Evolutionary conservation across 2,113 vertebrate species (phyloP).

Genomic region (Chaetura pelagica): DNA sequence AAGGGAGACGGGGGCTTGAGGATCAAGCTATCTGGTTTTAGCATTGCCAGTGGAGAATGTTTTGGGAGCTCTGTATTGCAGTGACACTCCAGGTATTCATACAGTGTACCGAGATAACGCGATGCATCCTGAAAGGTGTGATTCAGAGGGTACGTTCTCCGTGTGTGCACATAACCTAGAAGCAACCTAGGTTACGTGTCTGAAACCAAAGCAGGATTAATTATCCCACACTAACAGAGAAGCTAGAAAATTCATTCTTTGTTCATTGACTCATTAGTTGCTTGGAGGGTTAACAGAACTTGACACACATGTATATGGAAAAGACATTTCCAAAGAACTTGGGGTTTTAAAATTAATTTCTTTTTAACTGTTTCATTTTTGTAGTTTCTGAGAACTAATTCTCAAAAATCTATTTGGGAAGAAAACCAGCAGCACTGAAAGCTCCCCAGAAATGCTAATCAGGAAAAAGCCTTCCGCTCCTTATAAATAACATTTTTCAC

Average conservation of each 20-base stretch:
- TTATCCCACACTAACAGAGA: background rate
- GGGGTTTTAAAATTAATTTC: background rate
- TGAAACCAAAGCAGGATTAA: background rate
- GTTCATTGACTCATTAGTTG: background rate
- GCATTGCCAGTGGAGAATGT: background rate
- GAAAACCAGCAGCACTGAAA: background rate
- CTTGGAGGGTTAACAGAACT: background rate
- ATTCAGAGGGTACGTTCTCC: background rate
- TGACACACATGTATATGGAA: background rate
- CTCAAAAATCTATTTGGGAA: background rate
- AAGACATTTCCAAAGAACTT: background rate
- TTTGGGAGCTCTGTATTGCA: background rate
- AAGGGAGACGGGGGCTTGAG: background rate
- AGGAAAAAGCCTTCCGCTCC: background rate
- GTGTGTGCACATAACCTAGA: background rate
- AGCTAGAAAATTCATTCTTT: background rate
- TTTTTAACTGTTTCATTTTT: background rate
- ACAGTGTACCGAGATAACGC: accelerated
- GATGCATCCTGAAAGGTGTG: background rate
- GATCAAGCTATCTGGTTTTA: background rate
- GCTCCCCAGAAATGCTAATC: background rate
- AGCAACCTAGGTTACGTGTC: background rate
- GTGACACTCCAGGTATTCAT: background rate
- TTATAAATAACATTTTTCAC: background rate
- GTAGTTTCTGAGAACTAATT: background rate